These are phyloP conservation scores for Hydropsyche tenuis DNA, from an alignment of 1,140 invertebrate genomes.

Conservation along the genomic window DNA sequence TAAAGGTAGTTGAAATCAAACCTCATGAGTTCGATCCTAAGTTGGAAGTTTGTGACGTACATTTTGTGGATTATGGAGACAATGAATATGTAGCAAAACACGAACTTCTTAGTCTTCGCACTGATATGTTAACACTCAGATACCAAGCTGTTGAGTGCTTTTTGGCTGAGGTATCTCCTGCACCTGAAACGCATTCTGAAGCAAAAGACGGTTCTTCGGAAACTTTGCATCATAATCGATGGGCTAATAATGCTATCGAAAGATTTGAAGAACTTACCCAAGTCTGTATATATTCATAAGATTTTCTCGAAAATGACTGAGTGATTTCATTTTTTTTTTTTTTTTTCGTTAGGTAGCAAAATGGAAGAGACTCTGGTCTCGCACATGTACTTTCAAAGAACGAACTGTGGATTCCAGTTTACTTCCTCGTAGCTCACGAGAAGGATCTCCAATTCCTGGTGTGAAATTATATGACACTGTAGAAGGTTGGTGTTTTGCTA, in stretches of 20 bases:
- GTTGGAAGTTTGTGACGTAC: slow-evolving; percentile 68
- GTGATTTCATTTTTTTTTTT: not conserved
- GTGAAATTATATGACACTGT: slow-evolving; percentile 67
- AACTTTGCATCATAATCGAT: slow-evolving; percentile 52
- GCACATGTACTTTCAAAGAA: slow-evolving; percentile 71
- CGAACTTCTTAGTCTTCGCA: slow-evolving; percentile 71
- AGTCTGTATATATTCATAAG: slow-evolving; percentile 49
- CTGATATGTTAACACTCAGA: slow-evolving; percentile 75
- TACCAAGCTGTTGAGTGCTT: slow-evolving; percentile 79
- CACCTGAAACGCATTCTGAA: slow-evolving; percentile 37
- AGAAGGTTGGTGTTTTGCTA: slow-evolving; percentile 52
- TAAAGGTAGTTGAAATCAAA: slow-evolving; percentile 64
- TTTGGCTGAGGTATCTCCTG: slow-evolving; percentile 72
- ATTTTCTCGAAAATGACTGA: too few species aligned
- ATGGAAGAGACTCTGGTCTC: slow-evolving; percentile 73
- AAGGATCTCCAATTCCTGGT: slow-evolving; percentile 68
- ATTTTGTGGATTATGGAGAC: slow-evolving; percentile 85
- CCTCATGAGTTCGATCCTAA: slow-evolving; percentile 66
- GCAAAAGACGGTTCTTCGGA: not conserved
- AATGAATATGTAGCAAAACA: slow-evolving; percentile 67
- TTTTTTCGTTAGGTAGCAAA: slow-evolving; percentile 58
- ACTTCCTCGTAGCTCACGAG: slow-evolving; percentile 58
- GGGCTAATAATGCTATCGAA: slow-evolving; percentile 72
- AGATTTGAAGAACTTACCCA: slow-evolving; percentile 75
- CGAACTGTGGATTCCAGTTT: slow-evolving; percentile 52